phyloP scores from a whole-genome alignment of 2,113 vertebrate species.

The Centrocercus urophasianus region DNA sequence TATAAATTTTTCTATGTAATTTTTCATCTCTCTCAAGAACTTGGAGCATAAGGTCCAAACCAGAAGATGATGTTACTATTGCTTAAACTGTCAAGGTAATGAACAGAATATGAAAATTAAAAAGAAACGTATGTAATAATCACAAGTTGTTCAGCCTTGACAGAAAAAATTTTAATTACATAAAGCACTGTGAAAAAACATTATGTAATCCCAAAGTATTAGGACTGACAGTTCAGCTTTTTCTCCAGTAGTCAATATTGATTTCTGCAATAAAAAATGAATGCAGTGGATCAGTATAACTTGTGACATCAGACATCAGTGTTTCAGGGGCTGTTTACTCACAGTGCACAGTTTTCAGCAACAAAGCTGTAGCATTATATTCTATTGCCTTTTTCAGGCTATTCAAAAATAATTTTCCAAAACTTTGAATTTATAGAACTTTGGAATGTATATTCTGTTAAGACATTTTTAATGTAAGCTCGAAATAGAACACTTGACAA shows the following conservation, averaged over 20 bases:
- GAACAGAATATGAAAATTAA: neutral
- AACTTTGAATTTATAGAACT: conserved; percentile 10
- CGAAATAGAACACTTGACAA: neutral
- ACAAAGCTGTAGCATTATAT: neutral
- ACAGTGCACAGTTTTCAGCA: neutral
- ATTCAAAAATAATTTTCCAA: neutral
- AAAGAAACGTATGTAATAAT: neutral
- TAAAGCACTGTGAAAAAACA: neutral
- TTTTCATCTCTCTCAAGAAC: neutral
- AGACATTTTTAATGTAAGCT: neutral
- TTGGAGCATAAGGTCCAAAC: neutral
- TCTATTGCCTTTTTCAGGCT: neutral
- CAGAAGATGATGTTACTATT: neutral
- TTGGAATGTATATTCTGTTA: neutral
- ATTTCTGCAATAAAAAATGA: conserved; percentile 38
- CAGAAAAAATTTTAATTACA: neutral
- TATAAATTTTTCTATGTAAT: neutral
- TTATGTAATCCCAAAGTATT: neutral
- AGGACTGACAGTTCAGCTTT: neutral
- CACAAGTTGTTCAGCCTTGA: neutral
- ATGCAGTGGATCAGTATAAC: neutral
- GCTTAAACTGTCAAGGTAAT: neutral
- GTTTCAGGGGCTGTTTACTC: neutral
- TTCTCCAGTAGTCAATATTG: neutral
- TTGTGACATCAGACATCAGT: conserved; percentile 19